Base-by-base conservation (phyloP, 2,113 vertebrate genomes). In the Rana temporaria region DNA sequence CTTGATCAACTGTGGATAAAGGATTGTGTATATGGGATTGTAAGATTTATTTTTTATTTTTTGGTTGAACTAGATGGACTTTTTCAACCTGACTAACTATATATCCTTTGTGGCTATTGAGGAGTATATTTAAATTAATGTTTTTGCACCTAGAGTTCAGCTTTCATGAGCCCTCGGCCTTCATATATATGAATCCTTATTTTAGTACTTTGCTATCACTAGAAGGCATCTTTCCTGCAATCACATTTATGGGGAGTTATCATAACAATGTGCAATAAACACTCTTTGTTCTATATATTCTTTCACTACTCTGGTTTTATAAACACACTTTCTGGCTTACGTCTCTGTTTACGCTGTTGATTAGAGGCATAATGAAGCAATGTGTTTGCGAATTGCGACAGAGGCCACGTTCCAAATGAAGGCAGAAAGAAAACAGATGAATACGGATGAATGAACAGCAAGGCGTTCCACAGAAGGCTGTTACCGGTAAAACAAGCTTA, bases 341-440 rank as follows among this genome's bases (percentile, higher is more conserved):
- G 55, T 74, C n/a, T 74, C 55, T 74, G 71, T 74, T 74, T 59
- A 60, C 55, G 59, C 59, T 74, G 71, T 56, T 74, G 71, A 60
- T 74, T 74, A 74, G 57, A 60, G n/a, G 71, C 71, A 74, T 60
- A 74, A 74, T 77, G 74, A 62, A 77, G 60, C 42, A 77, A 62
- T 77, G 74, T 64, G 59, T 64, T 42, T 77, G 34, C 59, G 63
- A 42, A 59, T 62, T 77, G 34, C 59, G 63, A 42, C 74, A 62
- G 59, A 77, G 22, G 6, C 14, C 8, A 20, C 22, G 38, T 63
- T 32, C 60, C 74, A 66, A 66, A 48, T 66, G 30, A 26, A 66
- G 76, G 42, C 48, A 52, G 19, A 67, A 66, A 78, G 48, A 17
- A 66, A 66, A 67, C 42, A 56, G 60, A 78, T 67, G 76, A 65